These are phyloP conservation scores for Ennomos quercinarius DNA, from an alignment of 2,888 invertebrate species.

Conservation along the genomic window DNA sequence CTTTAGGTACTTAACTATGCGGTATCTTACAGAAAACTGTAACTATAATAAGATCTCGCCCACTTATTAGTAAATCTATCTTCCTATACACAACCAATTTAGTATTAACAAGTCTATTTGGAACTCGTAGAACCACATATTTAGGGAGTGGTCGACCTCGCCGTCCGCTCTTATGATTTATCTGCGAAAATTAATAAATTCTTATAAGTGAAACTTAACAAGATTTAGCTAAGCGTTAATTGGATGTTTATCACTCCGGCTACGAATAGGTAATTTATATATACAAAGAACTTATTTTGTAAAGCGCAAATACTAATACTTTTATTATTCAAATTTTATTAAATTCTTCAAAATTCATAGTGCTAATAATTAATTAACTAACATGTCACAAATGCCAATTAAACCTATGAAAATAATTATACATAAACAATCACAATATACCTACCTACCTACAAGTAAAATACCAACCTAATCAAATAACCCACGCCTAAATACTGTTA, in stretches of 20 bases:
- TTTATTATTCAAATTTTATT: no score
- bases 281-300: background rate
- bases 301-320: no score
- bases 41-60: slow-evolving; percentile 18
- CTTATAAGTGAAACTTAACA: slow-evolving; percentile 49
- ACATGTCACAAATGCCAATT: no score
- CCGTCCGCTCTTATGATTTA: slow-evolving; percentile 33
- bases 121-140: slow-evolving; percentile 12
- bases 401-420: no score
- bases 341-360: no score
- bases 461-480: no score
- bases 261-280: slow-evolving; percentile 3
- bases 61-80: slow-evolving; percentile 24
- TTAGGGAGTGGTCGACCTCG: slow-evolving; percentile 37
- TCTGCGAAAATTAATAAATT: slow-evolving; percentile 43
- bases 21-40: background rate
- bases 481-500: no score
- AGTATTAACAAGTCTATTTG: slow-evolving; percentile 24
- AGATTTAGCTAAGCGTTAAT: slow-evolving; percentile 36
- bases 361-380: no score
- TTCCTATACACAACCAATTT: slow-evolving; percentile 22
- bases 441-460: no score
- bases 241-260: slow-evolving; percentile 18
- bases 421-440: no score
- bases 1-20: background rate